These are phyloP conservation scores for Blennius ocellaris DNA, from an alignment of 2,113 vertebrate species.

Conservation along the genomic window DNA sequence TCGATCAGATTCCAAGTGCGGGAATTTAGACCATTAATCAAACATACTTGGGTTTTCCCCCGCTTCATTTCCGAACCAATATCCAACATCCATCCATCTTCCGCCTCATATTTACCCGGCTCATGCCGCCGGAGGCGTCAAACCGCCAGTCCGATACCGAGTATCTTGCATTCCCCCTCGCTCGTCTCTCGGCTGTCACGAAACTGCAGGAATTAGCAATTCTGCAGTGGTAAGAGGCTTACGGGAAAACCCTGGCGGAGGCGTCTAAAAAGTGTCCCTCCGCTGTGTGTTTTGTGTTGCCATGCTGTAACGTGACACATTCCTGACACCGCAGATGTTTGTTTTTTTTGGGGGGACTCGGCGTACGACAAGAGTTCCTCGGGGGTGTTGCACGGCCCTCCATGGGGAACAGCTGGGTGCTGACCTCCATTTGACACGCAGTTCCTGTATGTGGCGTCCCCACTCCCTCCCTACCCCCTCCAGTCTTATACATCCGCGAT, in stretches of 20 bases:
- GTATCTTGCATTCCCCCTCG: neutral
- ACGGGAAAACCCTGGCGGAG: constrained; percentile 22
- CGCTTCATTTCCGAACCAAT: too few species aligned
- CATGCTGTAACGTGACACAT: constrained; percentile 42
- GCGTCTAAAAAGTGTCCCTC: too few species aligned
- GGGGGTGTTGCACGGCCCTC: constrained; percentile 44
- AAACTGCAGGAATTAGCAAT: constrained; percentile 48
- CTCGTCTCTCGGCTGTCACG: constrained; percentile 26
- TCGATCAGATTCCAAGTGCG: too few species aligned
- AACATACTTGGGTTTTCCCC: too few species aligned
- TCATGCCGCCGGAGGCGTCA: too few species aligned
- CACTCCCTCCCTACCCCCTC: too few species aligned
- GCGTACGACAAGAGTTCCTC: constrained; percentile 33
- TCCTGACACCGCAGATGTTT: constrained; percentile 56
- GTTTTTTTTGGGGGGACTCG: too few species aligned
- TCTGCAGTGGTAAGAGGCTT: constrained; percentile 44
- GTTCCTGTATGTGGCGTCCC: too few species aligned
- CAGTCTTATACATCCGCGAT: too few species aligned
- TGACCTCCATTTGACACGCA: constrained; percentile 59
- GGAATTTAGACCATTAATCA: too few species aligned
- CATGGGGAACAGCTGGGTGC: constrained; percentile 57
- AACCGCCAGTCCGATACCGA: neutral
- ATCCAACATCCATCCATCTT: too few species aligned
- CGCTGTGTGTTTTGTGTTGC: constrained; percentile 18
- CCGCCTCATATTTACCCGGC: too few species aligned